A percentile compares a stretch with the other conserved stretches of the same genome.
Conservation (phyloP, 2,113 vertebrate genomes). For the Calidris pugnax region DNA sequence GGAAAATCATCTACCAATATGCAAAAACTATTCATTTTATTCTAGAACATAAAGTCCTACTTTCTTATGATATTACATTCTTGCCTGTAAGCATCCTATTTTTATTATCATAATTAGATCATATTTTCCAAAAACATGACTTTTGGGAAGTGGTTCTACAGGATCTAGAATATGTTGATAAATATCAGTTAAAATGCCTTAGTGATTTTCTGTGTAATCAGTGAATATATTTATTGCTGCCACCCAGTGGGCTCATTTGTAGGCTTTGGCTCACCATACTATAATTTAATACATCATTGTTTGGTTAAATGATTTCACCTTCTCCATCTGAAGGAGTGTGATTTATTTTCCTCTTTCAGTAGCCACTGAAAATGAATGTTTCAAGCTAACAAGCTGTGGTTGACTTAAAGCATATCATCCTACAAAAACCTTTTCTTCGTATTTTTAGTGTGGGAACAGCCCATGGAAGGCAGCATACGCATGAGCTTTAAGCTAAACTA, state of each 20-base stretch:
- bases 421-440: not conserved
- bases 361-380: not conserved
- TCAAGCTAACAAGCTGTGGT: not conserved
- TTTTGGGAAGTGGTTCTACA: not conserved
- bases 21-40: not conserved
- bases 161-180: not conserved
- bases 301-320: slow-evolving; percentile 37
- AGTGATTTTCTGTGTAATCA: not conserved
- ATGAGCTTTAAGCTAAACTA: not conserved
- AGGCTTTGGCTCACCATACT: slow-evolving; percentile 11
- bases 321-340: not conserved
- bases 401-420: not conserved
- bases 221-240: slow-evolving; percentile 29
- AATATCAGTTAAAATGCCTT: not conserved
- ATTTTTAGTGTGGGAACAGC: not conserved
- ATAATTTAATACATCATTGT: not conserved
- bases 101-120: not conserved
- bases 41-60: not conserved
- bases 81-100: not conserved
- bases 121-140: not conserved
- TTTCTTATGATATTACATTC: not conserved
- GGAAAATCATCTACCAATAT: not conserved
- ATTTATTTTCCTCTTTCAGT: slow-evolving; percentile 11
- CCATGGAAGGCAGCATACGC: not conserved
- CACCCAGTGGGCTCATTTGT: slow-evolving; percentile 7